phyloP scores from a whole-genome alignment of 1,140 invertebrate genomes.

The Drosophila pruinosa region DNA sequence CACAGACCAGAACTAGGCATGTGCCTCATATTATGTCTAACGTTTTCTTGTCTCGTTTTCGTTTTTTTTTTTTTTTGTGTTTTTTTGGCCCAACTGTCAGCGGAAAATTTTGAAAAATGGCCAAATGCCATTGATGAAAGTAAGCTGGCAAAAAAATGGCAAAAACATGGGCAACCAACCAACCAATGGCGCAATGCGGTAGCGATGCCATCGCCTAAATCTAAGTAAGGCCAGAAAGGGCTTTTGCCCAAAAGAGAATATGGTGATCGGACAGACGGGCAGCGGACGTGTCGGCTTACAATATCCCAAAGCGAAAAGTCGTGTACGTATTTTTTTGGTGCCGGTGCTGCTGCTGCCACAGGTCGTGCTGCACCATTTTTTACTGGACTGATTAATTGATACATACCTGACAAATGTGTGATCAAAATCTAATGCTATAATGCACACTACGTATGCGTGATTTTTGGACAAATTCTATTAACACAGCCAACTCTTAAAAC shows the following conservation, averaged over 20 bases:
- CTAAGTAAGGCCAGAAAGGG: conserved; percentile 46
- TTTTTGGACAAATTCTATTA: conserved; percentile 25
- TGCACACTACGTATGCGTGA: conserved; percentile 64
- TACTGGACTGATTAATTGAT: conserved; percentile 76
- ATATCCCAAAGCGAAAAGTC: conserved; percentile 81
- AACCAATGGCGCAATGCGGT: conserved; percentile 64
- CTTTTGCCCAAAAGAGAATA: conserved; percentile 28
- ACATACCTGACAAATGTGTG: conserved; percentile 36
- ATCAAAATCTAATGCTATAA: conserved; percentile 35
- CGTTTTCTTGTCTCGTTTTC: conserved; percentile 33
- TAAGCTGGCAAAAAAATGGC: conserved; percentile 47
- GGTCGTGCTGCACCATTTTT: conserved; percentile 14
- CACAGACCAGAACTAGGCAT: not conserved
- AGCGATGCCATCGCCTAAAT: conserved; percentile 36
- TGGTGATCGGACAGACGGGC: not conserved
- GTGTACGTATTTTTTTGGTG: conserved; percentile 63
- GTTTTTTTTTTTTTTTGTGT: conserved; percentile 13
- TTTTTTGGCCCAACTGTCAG: conserved; percentile 67
- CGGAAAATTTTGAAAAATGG: conserved; percentile 81
- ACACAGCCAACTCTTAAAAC: conserved; percentile 27
- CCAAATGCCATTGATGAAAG: conserved; percentile 80
- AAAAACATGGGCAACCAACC: conserved; percentile 16
- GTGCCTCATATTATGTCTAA: conserved; percentile 65
- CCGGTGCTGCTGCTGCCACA: not conserved
- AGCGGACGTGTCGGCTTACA: conserved; percentile 60